Conservation (phyloP, 2,888 invertebrate species). For the Spodoptera littoralis region DNA sequence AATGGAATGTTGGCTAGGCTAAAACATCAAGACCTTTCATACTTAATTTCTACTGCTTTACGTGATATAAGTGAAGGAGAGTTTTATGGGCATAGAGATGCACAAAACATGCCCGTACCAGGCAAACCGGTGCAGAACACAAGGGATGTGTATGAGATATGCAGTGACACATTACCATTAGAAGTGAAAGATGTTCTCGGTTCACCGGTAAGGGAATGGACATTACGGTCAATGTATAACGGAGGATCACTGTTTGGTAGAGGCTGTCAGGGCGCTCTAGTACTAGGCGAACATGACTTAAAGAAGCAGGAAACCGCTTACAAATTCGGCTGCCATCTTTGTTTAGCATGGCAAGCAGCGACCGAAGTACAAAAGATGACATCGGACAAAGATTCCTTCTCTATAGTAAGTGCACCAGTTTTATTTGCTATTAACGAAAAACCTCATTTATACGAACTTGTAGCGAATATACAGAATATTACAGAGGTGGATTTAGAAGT, state of each 20-base stretch:
- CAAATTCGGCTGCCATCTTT: constrained; percentile 94
- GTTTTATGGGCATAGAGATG: constrained; percentile 92
- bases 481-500: constrained; percentile 90
- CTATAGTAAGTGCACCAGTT: constrained; percentile 94
- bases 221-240: constrained; percentile 91
- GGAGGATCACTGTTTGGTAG: constrained; percentile 91
- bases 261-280: constrained; percentile 94
- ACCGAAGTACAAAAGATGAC: constrained; percentile 78
- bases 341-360: constrained; percentile 93
- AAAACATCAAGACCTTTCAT: constrained; percentile 92
- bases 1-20: constrained; percentile 94
- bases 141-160: constrained; percentile 70
- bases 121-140: constrained; percentile 84
- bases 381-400: constrained; percentile 89
- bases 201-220: constrained; percentile 92
- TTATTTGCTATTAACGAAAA: constrained; percentile 94
- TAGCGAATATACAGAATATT: constrained; percentile 88
- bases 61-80: constrained; percentile 95
- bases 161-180: constrained; percentile 77
- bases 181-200: constrained; percentile 81
- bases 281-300: constrained; percentile 91
- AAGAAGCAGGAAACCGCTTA: constrained; percentile 92
- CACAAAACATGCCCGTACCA: constrained; percentile 92
- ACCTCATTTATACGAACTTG: constrained; percentile 89
- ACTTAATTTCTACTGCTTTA: constrained; percentile 94